Percentiles rank a stretch among this genome's conserved stretches.
These are phyloP conservation scores for Arvicola amphibius DNA, from an alignment of 2,797 vertebrate species.

Conservation along the genomic window DNA sequence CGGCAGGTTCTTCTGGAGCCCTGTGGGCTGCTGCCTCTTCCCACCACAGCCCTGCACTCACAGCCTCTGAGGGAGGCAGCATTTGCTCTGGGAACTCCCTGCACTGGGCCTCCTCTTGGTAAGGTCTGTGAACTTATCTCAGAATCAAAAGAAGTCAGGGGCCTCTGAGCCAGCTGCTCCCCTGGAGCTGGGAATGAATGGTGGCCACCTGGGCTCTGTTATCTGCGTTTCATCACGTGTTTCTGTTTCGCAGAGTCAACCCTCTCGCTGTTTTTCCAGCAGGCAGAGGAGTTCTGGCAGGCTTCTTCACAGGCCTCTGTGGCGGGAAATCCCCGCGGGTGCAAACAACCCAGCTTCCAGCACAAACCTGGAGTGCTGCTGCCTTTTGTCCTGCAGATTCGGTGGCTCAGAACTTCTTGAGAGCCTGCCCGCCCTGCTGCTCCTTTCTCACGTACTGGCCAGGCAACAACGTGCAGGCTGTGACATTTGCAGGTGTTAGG, in stretches of 20 bases:
- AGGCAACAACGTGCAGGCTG: background rate
- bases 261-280: slow-evolving; percentile 74
- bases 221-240: slow-evolving; percentile 71
- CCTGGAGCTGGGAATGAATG: slow-evolving; percentile 9
- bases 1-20: too few species aligned
- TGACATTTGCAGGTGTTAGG: background rate
- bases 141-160: background rate
- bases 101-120: background rate
- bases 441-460: background rate
- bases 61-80: background rate
- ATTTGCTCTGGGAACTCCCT: background rate
- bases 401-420: fast-evolving
- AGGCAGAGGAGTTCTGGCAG: slow-evolving; percentile 54
- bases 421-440: too few species aligned
- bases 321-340: slow-evolving; percentile 76
- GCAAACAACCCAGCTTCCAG: slow-evolving; percentile 46
- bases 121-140: background rate
- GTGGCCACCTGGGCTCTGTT: slow-evolving; percentile 63
- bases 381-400: background rate
- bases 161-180: background rate
- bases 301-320: slow-evolving; percentile 63
- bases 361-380: background rate
- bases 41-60: background rate
- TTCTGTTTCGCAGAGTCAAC: slow-evolving; percentile 47
- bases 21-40: background rate